Evolutionary conservation across 1,140 invertebrate genomes (phyloP), one percentile per base, ranked within the genome.

Genomic region (Chymomyza costata): DNA sequence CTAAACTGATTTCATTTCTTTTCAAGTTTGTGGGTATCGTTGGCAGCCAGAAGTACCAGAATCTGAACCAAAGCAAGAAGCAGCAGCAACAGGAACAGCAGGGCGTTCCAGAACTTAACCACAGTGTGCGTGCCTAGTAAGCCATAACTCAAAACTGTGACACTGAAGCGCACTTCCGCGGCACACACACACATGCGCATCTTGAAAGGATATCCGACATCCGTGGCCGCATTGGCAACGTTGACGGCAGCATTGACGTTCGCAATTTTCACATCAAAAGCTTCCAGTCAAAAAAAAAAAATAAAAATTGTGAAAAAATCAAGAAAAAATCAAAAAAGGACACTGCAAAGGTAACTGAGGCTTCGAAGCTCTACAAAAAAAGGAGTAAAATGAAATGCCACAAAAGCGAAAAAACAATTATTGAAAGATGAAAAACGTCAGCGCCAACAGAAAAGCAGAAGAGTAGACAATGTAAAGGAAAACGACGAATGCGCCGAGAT

Each of bases 101-200:
- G n/a, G n/a, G n/a, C n/a, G n/a, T n/a, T n/a, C n/a, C n/a, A n/a
- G n/a, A n/a, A n/a, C n/a, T n/a, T n/a, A 59, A 48, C 68, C 62
- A 30, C 67, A 62, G 49, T 50, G 63, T 67, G 73, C 69, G 69
- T 74, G 70, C 50, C 55, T 47, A 65, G 35, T 73, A 52, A 61
- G 47, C 65, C 70, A 65, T 53, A 65, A 56, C 55, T 76, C 57
- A 49, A 61, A 76, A 66, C 65, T 64, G 64, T 46, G 57, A 67
- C 64, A 52, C 45, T 39, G 47, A 46, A 49, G 63, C 57, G 52
- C 47, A 62, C 43, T 65, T 65, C 46, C 52, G 40, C 35, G 48
- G 39, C 40, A 55, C 28, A 30, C 52, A 38, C 46, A 44, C 56
- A 18, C 34, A 45, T 19, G 18, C 25, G 49, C 48, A 18, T 51